Evolutionary conservation across 2,113 vertebrate species (phyloP).

Genomic region (Tautogolabrus adspersus): DNA sequence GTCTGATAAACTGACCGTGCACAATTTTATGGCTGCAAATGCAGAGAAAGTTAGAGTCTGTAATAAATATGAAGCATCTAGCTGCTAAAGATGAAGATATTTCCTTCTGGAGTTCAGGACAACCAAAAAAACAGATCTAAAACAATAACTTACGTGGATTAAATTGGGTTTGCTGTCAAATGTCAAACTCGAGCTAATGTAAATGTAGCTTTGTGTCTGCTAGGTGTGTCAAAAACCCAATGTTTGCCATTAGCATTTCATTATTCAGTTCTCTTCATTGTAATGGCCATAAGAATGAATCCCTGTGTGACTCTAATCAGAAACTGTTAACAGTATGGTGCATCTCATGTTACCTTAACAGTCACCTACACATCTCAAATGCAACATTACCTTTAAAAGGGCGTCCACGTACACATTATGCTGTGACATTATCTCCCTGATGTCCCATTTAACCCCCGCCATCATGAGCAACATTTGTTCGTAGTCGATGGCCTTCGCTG

Average conservation of each 20-base stretch:
- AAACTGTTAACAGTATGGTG: neutral
- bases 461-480: slow-evolving; percentile 97
- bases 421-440: slow-evolving; percentile 99
- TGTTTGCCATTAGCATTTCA: neutral
- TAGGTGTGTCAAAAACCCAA: neutral
- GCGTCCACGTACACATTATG: slow-evolving; percentile 98
- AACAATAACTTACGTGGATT: no score
- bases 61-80: no score
- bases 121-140: no score
- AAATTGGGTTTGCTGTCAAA: no score
- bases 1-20: no score
- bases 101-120: no score
- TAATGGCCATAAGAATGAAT: neutral
- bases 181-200: no score
- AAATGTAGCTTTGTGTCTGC: neutral
- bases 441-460: slow-evolving; percentile 98
- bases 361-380: neutral
- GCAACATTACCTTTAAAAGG: slow-evolving; percentile 90
- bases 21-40: no score
- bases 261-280: neutral
- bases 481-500: slow-evolving; percentile 98
- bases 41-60: no score
- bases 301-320: neutral
- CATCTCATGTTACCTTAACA: neutral
- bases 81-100: no score